These are phyloP conservation scores for Escarpia spicata DNA, from an alignment of 2,888 invertebrate species.

Conservation along the genomic window DNA sequence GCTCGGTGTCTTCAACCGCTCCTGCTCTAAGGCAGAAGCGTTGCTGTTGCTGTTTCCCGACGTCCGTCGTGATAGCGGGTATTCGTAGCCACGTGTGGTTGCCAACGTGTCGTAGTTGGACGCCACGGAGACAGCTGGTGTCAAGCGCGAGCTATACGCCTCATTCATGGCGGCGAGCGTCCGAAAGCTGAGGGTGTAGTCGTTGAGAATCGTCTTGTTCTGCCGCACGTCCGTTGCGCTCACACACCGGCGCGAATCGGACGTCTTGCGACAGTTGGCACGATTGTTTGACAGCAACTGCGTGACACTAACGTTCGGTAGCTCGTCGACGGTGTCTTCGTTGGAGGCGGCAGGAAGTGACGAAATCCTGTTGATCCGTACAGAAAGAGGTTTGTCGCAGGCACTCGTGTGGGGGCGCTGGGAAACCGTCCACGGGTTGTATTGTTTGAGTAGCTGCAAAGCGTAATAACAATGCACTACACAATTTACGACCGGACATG, in stretches of 20 bases:
- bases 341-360: background rate
- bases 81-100: background rate
- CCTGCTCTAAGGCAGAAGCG: background rate
- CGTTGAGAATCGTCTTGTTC: background rate
- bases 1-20: background rate
- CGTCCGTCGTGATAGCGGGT: background rate
- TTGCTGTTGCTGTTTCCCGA: constrained; percentile 11
- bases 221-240: constrained; percentile 20
- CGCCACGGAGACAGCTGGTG: background rate
- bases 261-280: background rate
- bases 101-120: background rate
- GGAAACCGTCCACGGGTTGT: background rate
- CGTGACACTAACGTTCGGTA: background rate
- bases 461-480: background rate
- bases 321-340: background rate
- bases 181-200: background rate
- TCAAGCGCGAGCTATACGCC: background rate
- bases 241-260: background rate
- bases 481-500: background rate
- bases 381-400: background rate
- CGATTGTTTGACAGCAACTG: background rate
- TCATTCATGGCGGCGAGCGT: background rate
- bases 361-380: background rate
- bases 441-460: background rate
- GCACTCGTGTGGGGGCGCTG: background rate